Percentiles rank a stretch among this genome's conserved stretches.
These are phyloP conservation scores for Catharus minimus DNA, from an alignment of 2,113 vertebrate species.

Conservation along the genomic window DNA sequence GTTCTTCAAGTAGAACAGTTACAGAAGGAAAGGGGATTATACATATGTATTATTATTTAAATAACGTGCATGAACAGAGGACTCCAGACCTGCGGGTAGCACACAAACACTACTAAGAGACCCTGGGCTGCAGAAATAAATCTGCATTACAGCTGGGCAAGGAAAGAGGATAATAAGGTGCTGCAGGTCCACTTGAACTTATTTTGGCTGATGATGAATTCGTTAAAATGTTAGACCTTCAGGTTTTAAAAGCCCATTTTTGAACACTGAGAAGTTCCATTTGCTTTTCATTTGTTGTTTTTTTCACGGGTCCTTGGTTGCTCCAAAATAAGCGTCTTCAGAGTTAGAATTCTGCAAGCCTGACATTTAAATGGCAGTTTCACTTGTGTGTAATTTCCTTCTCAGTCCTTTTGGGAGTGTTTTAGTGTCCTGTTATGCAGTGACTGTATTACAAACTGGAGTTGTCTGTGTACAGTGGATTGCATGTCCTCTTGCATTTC, in stretches of 20 bases:
- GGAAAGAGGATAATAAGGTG: neutral
- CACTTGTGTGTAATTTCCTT: constrained; percentile 15
- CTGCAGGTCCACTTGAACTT: constrained; percentile 16
- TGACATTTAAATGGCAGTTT: constrained; percentile 52
- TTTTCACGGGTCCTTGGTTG: neutral
- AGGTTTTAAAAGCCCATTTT: neutral
- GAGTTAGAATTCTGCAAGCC: constrained; percentile 11
- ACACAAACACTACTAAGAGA: neutral
- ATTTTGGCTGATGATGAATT: neutral
- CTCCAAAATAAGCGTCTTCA: constrained; percentile 23
- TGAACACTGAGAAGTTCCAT: neutral
- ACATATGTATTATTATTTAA: constrained; percentile 59
- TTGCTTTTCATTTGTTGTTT: constrained; percentile 6
- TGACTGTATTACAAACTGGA: neutral
- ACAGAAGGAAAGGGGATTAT: constrained; percentile 49
- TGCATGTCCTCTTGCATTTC: neutral
- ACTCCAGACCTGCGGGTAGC: neutral
- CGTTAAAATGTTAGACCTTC: neutral
- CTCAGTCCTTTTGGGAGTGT: constrained; percentile 1
- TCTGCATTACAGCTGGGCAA: neutral
- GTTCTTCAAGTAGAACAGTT: constrained; percentile 51
- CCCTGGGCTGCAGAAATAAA: constrained; percentile 12
- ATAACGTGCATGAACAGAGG: constrained; percentile 14
- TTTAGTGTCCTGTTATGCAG: constrained; percentile 4
- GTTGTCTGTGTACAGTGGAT: neutral